A percentile compares a stretch with the other conserved stretches of the same genome.
phyloP scores from a whole-genome alignment of 2,888 invertebrate species.

The Rhaphigaster nebulosa region DNA sequence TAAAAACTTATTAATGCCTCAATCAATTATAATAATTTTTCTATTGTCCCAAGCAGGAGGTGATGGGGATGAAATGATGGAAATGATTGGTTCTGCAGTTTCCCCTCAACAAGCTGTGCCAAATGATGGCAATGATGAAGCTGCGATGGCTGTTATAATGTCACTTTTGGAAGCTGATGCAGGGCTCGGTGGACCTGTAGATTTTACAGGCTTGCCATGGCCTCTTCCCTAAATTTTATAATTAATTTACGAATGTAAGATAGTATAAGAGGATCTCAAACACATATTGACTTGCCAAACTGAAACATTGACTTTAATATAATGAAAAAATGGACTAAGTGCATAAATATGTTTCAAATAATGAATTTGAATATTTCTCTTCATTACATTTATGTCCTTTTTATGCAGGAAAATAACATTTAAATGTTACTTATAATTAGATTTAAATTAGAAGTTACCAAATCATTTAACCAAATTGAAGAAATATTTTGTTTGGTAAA shows the following conservation, averaged over 20 bases:
- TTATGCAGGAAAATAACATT: neutral
- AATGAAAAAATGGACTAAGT: neutral
- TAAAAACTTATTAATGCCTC: neutral
- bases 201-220: constrained; percentile 89
- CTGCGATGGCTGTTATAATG: constrained; percentile 94
- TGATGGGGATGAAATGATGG: constrained; percentile 72
- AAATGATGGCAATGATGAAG: constrained; percentile 86
- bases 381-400: neutral
- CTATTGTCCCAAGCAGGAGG: constrained; percentile 59
- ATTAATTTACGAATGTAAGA: neutral
- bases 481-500: neutral
- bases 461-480: neutral
- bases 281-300: neutral
- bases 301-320: neutral
- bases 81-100: constrained; percentile 73
- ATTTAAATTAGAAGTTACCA: constrained; percentile 3
- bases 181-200: constrained; percentile 88
- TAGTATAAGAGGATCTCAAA: neutral
- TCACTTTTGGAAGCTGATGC: constrained; percentile 90
- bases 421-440: neutral
- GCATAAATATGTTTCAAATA: neutral
- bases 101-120: constrained; percentile 68
- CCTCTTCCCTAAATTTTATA: constrained; percentile 75
- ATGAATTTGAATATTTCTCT: neutral
- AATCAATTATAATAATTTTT: neutral